Conservation (phyloP, 2,113 vertebrate species). For the Pao palembangensis region DNA sequence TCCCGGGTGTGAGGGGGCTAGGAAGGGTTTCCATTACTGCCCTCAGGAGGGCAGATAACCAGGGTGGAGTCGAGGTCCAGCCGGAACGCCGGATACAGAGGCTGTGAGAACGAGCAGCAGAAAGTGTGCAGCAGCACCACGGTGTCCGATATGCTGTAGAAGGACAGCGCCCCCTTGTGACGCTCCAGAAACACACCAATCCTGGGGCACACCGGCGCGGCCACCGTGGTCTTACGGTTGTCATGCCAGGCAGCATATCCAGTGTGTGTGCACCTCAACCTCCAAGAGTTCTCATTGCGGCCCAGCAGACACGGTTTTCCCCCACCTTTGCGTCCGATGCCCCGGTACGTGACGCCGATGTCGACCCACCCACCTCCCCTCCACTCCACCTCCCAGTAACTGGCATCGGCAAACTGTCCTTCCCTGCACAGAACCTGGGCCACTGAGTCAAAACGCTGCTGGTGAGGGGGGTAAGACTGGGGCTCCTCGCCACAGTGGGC, state of each 20-base stretch:
- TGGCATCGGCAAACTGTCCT: conserved; percentile 55
- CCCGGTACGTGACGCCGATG: conserved; percentile 64
- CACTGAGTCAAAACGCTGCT: conserved; percentile 66
- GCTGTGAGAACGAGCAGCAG: conserved; percentile 60
- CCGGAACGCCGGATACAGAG: conserved; percentile 70
- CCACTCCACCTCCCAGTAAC: conserved; percentile 77
- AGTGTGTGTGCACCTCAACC: conserved; percentile 61
- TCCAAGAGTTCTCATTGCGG: conserved; percentile 71
- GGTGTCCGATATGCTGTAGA: conserved; percentile 65
- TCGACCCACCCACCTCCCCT: conserved; percentile 67
- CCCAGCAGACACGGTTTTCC: conserved; percentile 69
- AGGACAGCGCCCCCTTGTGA: conserved; percentile 65
- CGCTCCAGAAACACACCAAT: conserved; percentile 68
- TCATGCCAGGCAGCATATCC: conserved; percentile 74
- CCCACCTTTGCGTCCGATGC: conserved; percentile 63
- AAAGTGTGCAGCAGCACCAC: conserved; percentile 70
- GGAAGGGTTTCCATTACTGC: conserved; percentile 5
- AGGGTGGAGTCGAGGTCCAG: conserved; percentile 70
- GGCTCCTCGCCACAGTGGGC: conserved; percentile 69
- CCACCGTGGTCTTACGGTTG: conserved; percentile 71
- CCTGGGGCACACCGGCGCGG: conserved; percentile 58
- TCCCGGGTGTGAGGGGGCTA: conserved; percentile 2
- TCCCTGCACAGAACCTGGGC: conserved; percentile 69
- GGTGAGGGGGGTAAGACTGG: conserved; percentile 56
- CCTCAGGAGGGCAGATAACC: conserved; percentile 57